phyloP scores from a whole-genome alignment of 92 coral and sea anemone genomes.

The Siderastrea radians region DNA sequence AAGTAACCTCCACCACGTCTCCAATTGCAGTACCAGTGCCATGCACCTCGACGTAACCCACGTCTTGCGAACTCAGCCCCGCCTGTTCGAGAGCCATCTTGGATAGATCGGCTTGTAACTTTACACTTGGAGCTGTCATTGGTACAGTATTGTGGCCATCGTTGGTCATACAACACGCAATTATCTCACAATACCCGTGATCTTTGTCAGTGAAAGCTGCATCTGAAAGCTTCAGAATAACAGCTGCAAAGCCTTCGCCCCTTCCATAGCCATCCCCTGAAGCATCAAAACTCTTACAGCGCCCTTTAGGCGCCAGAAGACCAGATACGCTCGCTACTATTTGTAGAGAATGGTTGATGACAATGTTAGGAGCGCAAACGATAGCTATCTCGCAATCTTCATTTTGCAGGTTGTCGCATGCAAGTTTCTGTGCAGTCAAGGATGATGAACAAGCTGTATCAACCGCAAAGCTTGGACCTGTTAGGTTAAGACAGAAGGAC shows the following conservation, averaged over 20 bases:
- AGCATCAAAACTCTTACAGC: conserved; percentile 88
- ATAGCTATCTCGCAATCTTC: conserved; percentile 84
- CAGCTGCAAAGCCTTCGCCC: conserved; percentile 93
- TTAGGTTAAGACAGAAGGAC: conserved; percentile 81
- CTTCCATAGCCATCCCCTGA: conserved; percentile 95
- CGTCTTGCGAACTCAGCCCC: conserved; percentile 65
- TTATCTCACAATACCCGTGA: conserved; percentile 77
- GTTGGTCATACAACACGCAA: conserved; percentile 90
- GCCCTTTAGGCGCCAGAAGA: conserved; percentile 87
- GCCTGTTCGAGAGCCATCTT: conserved; percentile 68
- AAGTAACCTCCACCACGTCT: conserved; percentile 81
- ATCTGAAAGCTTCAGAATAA: conserved; percentile 72
- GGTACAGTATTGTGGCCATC: conserved; percentile 93
- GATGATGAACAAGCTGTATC: conserved; percentile 95
- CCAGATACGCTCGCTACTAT: conserved; percentile 80
- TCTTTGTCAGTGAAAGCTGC: conserved; percentile 67
- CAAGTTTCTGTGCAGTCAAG: conserved; percentile 83
- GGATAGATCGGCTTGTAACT: conserved; percentile 77
- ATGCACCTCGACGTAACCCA: conserved; percentile 87
- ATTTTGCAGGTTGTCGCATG: conserved; percentile 62
- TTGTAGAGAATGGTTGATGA: conserved; percentile 56
- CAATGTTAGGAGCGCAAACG: conserved; percentile 84
- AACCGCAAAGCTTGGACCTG: conserved; percentile 87
- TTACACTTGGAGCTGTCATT: conserved; percentile 88
- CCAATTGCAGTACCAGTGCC: conserved; percentile 95